Evolutionary conservation across 2,797 vertebrate species (phyloP), one percentile per base, ranked within the genome.

Genomic region (Salmo trutta): DNA sequence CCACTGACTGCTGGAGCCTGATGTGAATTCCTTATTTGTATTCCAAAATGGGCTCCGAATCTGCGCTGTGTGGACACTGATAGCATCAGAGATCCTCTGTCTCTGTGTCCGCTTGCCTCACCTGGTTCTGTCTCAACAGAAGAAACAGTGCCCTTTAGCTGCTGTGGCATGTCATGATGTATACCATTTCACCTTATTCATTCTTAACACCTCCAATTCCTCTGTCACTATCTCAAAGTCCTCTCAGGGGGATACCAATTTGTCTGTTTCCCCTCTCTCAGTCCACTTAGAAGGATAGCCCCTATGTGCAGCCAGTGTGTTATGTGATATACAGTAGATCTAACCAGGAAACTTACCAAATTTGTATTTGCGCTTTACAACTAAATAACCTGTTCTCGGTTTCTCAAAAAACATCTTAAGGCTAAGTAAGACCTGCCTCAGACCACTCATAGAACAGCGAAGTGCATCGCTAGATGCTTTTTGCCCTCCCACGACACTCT

Each of bases 191-290:
- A 56, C 77, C 78, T 86, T 84, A 81, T 84, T 77, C 75, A 75
- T 79, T 80, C 74, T 78, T 74, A 77, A 75, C 68, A 81, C 76
- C 77, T 83, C 64, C 79, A 70, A 82, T 88, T 83, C 79, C 78
- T 81, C 77, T 68, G 21, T 78, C 82, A 75, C 65, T 76, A 64
- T 79, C 67, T 47, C 51, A 21, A 36, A 36, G 56, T 59, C 56
- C 19, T 59, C n/a, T 59, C 56, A 1, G 56, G 8, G 17, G 19
- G 56, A 59, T 59, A n/a, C 19, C 14, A 59, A 21, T 21, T n/a
- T 59, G 56, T 59, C 56, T 21, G 10, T 59, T 59, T 21, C 56
- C n/a, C 10, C 59, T 24, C 59, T n/a, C 52, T 62, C 8, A 47
- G 59, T 62, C 59, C n/a, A 21, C 8, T 62, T 21, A 8, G 59